Evolutionary conservation across 2,797 vertebrate genomes (phyloP).

Genomic region (Dendrocincla fuliginosa): DNA sequence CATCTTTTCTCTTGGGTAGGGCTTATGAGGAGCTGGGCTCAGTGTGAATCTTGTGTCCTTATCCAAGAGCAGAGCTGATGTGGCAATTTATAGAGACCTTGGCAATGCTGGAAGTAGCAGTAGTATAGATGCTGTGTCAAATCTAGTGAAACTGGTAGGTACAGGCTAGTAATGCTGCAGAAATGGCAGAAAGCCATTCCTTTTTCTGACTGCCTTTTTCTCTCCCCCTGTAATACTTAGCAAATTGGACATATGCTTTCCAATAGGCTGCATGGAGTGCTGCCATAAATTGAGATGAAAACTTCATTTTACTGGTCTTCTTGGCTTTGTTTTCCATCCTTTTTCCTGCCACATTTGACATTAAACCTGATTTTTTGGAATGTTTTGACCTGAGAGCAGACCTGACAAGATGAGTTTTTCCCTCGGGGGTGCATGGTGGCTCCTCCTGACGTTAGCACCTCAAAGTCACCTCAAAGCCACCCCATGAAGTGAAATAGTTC

Average conservation of each 20-base stretch:
- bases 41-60: not conserved
- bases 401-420: not conserved
- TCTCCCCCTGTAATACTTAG: not conserved
- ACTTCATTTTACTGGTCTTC: not conserved
- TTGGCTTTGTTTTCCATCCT: not conserved
- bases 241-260: not conserved
- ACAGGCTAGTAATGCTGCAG: not conserved
- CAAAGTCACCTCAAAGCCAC: rapidly evolving
- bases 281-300: not conserved
- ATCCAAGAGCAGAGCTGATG: not conserved
- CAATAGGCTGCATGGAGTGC: not conserved
- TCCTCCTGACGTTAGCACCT: not conserved
- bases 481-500: not conserved
- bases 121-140: not conserved
- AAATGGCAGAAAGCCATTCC: not conserved
- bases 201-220: not conserved
- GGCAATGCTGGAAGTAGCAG: not conserved
- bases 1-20: not conserved
- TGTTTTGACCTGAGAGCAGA: not conserved
- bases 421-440: not conserved
- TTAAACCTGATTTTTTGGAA: not conserved
- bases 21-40: not conserved
- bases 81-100: not conserved
- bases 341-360: not conserved
- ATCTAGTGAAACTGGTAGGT: not conserved